Conservation (phyloP, 2,888 invertebrate species). For the Melanotus villosus region DNA sequence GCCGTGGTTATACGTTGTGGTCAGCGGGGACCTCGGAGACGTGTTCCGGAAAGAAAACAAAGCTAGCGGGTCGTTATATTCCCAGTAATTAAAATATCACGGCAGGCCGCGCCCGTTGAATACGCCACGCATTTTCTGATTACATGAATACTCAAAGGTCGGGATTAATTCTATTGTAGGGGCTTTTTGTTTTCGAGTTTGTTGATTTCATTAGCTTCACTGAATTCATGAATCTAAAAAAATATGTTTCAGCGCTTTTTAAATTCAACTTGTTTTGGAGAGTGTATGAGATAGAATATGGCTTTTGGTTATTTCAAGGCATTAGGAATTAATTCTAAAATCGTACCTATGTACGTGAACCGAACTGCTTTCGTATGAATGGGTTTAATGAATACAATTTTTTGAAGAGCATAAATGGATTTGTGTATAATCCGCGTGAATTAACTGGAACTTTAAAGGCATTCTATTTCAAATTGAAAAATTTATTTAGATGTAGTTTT, state of each 20-base stretch:
- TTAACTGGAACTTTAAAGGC: too few species aligned
- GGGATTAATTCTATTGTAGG: constrained; percentile 47
- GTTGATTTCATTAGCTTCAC: constrained; percentile 40
- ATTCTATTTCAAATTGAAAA: too few species aligned
- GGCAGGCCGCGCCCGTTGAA: constrained; percentile 51
- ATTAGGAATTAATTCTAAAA: too few species aligned
- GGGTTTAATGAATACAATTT: too few species aligned
- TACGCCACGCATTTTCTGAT: constrained; percentile 52
- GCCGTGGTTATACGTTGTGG: constrained; percentile 42
- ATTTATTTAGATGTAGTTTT: too few species aligned
- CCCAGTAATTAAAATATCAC: constrained; percentile 54
- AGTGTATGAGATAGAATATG: too few species aligned
- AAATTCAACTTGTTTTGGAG: neutral
- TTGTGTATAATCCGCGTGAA: too few species aligned
- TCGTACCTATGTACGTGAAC: too few species aligned
- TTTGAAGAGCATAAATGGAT: too few species aligned
- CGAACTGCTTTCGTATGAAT: too few species aligned
- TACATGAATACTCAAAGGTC: constrained; percentile 50
- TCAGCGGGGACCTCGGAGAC: constrained; percentile 47
- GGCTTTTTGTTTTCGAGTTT: constrained; percentile 42
- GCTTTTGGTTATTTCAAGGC: too few species aligned
- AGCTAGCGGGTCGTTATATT: constrained; percentile 48
- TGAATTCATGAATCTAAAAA: constrained; percentile 40
- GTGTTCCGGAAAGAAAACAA: constrained; percentile 52
- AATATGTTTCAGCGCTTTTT: constrained; percentile 11